A percentile compares a stretch with the other conserved stretches of the same genome.
phyloP scores from a whole-genome alignment of 2,888 invertebrate species.

The Arrhopalites spinosus region DNA sequence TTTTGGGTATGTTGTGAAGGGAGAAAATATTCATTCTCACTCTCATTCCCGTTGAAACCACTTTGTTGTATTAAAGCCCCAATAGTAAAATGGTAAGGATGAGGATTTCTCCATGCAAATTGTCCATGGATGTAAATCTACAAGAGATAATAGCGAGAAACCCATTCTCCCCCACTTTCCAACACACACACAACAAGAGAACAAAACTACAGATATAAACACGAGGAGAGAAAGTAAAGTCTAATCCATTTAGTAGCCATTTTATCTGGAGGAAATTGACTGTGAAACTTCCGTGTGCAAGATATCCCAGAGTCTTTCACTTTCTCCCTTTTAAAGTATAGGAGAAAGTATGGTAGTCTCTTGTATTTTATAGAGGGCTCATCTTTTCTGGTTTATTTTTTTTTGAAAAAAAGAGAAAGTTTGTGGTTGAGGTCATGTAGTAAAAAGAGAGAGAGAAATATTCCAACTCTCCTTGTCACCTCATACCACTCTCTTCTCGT shows the following conservation, averaged over 20 bases:
- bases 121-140: not conserved
- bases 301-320: too few species aligned
- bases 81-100: not conserved
- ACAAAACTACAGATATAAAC: not conserved
- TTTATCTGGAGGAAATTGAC: not conserved
- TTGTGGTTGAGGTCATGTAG: not conserved
- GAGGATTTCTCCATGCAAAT: not conserved
- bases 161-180: not conserved
- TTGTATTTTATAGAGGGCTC: too few species aligned
- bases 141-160: not conserved
- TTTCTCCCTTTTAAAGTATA: too few species aligned
- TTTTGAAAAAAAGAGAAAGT: too few species aligned
- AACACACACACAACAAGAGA: not conserved
- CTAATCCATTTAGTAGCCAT: slow-evolving; percentile 5
- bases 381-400: too few species aligned
- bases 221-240: not conserved
- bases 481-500: too few species aligned
- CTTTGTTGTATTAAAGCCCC: not conserved
- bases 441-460: not conserved
- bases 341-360: too few species aligned
- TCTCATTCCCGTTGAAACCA: not conserved
- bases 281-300: not conserved
- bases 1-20: too few species aligned
- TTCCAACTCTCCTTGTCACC: too few species aligned
- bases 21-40: not conserved